These are phyloP conservation scores for Ashinkailepas kermadecensis DNA, from an alignment of 2,888 invertebrate species.

Conservation along the genomic window DNA sequence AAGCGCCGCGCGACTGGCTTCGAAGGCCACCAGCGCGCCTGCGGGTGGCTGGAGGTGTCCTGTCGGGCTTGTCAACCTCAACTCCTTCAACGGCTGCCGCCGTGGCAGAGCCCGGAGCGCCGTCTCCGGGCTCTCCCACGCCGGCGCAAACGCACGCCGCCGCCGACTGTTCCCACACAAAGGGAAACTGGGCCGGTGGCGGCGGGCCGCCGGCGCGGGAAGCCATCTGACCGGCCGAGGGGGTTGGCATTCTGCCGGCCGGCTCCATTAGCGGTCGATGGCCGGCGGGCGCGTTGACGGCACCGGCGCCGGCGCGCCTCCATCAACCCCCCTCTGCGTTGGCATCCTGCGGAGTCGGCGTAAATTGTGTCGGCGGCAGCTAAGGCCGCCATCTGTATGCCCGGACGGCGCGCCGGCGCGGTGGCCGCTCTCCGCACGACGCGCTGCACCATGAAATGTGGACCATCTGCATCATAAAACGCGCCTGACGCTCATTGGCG, in stretches of 20 bases:
- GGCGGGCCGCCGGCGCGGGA: too few relatives aligned
- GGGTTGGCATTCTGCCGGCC: not conserved
- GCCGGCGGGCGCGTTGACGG: not conserved
- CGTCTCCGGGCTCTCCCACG: too few relatives aligned
- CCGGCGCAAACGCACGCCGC: too few relatives aligned
- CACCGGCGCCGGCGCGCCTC: not conserved
- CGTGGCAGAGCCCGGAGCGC: too few relatives aligned
- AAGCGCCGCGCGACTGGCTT: too few relatives aligned
- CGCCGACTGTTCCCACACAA: too few relatives aligned
- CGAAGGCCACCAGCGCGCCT: too few relatives aligned
- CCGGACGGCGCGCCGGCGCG: not conserved
- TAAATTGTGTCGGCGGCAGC: not conserved
- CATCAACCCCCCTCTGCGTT: not conserved
- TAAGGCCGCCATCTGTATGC: slow-evolving; percentile 4
- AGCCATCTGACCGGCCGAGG: not conserved
- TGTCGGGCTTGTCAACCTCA: too few relatives aligned
- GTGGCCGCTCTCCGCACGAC: not conserved
- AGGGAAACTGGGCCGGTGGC: too few relatives aligned
- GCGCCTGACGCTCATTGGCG: slow-evolving; percentile 1
- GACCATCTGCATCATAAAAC: slow-evolving; percentile 4
- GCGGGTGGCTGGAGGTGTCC: too few relatives aligned
- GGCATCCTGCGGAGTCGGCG: not conserved
- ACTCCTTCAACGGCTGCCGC: too few relatives aligned
- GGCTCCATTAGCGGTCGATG: not conserved
- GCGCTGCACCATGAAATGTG: slow-evolving; percentile 4